Evolutionary conservation across 1,140 invertebrate genomes (phyloP), one percentile per base, ranked within the genome.

Genomic region (Vollenhovia emeryi): DNA sequence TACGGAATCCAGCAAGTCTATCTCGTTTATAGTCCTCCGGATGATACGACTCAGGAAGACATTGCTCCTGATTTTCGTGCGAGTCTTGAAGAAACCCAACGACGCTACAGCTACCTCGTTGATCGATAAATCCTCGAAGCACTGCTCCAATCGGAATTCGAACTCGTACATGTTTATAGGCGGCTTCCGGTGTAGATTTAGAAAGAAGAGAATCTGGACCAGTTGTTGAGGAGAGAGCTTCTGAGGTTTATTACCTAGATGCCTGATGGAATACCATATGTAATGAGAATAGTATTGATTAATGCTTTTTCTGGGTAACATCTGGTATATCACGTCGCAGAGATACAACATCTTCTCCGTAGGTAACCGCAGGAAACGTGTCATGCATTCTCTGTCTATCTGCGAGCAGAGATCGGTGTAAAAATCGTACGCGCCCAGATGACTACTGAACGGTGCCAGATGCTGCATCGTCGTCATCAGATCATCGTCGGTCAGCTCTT

Each of bases 81-180:
- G 93, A 1, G 95, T 96, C 93, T 96, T 96, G 80, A 96, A 96
- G 89, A 96, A 97, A 0, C 95, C 96, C 93, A 96, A 95, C 18
- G 95, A 93, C 73, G 96, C 91, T 9, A 97, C 93, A 15, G 94
- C 95, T 27, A 97, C 50, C 91, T 97, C 96, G 74, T 95, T 92
- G 0, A 95, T 76, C 2, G 89, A 93, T 87, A 96, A 93, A 6
- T 95, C 87, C 13, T 95, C 71, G 0, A 96, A 73, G 75, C 92
- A 91, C 11, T 94, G 87, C 27, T 94, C 90, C 2, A 96, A 76
- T 33, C 91, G 91, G 83, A 93, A 91, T 87, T 97, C 96, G 21
- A 96, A 92, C 73, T 96, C 95, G 79, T 96, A 96, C 92, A 96
- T 95, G 64, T 95, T 93, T 21, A 95, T 90, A 9, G 92, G 80